Percentiles rank a stretch among this genome's conserved stretches.
phyloP scores from a whole-genome alignment of 2,113 vertebrate species.

The Aix galericulata region DNA sequence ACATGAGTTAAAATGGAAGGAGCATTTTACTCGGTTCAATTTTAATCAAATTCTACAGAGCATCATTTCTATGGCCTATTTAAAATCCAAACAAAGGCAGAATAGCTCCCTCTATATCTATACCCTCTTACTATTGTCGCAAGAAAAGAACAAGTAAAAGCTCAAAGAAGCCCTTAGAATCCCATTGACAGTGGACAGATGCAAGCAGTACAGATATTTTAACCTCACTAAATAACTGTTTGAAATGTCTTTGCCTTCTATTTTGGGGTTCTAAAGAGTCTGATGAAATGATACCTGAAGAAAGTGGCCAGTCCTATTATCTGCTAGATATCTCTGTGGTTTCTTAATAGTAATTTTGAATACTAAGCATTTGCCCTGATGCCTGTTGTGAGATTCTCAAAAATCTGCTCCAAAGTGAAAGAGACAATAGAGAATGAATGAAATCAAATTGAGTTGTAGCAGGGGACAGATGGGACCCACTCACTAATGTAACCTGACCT shows the following conservation, averaged over 20 bases:
- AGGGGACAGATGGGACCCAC: constrained; percentile 86
- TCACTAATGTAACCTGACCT: constrained; percentile 71
- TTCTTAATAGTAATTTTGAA: constrained; percentile 62
- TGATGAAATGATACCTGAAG: constrained; percentile 75
- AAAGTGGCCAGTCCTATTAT: constrained; percentile 66
- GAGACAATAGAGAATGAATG: constrained; percentile 82
- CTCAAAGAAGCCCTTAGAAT: constrained; percentile 54
- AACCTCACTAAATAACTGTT: constrained; percentile 55
- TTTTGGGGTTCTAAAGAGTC: constrained; percentile 58
- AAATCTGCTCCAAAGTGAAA: constrained; percentile 74
- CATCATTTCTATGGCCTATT: constrained; percentile 64
- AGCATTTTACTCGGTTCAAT: constrained; percentile 30
- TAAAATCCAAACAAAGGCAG: constrained; percentile 70
- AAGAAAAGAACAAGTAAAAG: constrained; percentile 67
- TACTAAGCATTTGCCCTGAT: constrained; percentile 72
- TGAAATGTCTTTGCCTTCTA: constrained; percentile 65
- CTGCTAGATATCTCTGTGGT: constrained; percentile 12
- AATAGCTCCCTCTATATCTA: constrained; percentile 55
- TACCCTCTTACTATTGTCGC: constrained; percentile 43
- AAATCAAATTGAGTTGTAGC: constrained; percentile 83
- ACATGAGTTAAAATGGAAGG: constrained; percentile 8
- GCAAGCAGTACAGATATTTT: constrained; percentile 70
- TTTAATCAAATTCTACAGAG: constrained; percentile 76
- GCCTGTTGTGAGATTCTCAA: constrained; percentile 77
- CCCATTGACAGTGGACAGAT: constrained; percentile 63